Evolutionary conservation across 2,113 vertebrate species (phyloP).

Genomic region (Gila orcuttii): DNA sequence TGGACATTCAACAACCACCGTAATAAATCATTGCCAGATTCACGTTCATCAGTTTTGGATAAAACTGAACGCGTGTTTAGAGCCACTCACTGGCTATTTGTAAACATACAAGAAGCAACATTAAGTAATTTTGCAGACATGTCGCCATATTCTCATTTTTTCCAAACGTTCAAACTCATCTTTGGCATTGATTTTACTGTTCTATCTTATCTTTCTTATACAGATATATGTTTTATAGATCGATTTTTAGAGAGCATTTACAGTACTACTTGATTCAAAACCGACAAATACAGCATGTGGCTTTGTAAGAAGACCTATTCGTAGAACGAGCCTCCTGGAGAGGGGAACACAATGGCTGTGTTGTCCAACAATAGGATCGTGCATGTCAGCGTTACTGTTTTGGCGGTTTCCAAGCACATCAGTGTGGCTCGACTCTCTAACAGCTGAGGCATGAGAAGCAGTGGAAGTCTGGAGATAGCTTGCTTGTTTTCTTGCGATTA

Average conservation of each 20-base stretch:
- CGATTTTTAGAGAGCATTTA: background rate
- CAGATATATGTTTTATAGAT: background rate
- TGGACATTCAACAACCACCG: background rate
- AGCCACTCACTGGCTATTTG: background rate
- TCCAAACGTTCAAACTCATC: background rate
- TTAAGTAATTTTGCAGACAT: background rate
- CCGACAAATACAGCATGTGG: background rate
- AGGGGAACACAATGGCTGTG: constrained; percentile 34
- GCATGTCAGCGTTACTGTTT: constrained; percentile 31
- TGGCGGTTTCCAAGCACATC: constrained; percentile 43
- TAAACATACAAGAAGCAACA: background rate
- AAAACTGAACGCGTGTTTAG: background rate
- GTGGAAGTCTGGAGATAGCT: constrained; percentile 55
- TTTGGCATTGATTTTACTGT: background rate
- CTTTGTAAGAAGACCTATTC: background rate
- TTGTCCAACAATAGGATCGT: constrained; percentile 26
- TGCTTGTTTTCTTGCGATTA: constrained; percentile 67
- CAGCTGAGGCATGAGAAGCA: constrained; percentile 52
- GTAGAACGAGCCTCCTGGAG: constrained; percentile 31
- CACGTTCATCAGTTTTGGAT: background rate
- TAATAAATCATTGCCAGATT: background rate
- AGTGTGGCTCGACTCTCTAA: constrained; percentile 32
- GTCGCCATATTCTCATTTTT: background rate
- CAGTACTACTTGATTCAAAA: background rate
- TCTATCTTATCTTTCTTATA: background rate